A percentile compares a stretch with the other conserved stretches of the same genome.
Evolutionary conservation across 2,888 invertebrate genomes (phyloP).

Genomic region (Drosophila nigricruria): DNA sequence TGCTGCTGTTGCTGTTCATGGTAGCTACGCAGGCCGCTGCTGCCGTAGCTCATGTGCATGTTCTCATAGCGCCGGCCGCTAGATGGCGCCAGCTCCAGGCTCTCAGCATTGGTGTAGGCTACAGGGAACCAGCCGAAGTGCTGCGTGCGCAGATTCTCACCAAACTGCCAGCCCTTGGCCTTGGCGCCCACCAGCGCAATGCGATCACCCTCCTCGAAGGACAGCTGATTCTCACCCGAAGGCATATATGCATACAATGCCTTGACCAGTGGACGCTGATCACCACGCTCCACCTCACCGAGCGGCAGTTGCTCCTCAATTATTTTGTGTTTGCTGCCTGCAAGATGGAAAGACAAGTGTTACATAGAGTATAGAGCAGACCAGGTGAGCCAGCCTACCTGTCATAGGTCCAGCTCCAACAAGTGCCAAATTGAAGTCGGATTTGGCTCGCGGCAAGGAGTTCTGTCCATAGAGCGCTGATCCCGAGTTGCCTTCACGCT

Average conservation of each 20-base stretch:
- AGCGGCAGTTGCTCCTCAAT: constrained; percentile 59
- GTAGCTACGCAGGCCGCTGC: constrained; percentile 72
- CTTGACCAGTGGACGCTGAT: constrained; percentile 92
- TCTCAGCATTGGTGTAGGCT: constrained; percentile 95
- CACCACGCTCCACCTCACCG: constrained; percentile 77
- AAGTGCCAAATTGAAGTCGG: constrained; percentile 92
- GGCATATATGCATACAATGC: constrained; percentile 96
- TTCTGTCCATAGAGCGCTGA: constrained; percentile 85
- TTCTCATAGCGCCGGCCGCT: constrained; percentile 78
- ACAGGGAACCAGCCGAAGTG: constrained; percentile 97
- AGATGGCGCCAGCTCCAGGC: constrained; percentile 80
- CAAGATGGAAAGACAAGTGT: not conserved
- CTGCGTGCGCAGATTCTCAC: constrained; percentile 96
- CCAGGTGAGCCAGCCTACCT: constrained; percentile 30
- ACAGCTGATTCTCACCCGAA: constrained; percentile 95
- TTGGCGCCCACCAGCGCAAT: constrained; percentile 95
- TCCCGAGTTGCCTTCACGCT: constrained; percentile 72
- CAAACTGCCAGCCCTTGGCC: constrained; percentile 98
- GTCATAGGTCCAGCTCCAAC: constrained; percentile 58
- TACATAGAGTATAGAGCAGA: not conserved
- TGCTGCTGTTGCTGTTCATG: constrained; percentile 74
- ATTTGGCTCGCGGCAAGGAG: constrained; percentile 91
- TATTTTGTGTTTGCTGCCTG: constrained; percentile 72
- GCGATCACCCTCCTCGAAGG: constrained; percentile 95
- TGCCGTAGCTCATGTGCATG: constrained; percentile 82